Evolutionary conservation across 2,797 vertebrate genomes (phyloP), one percentile per base, ranked within the genome.

Genomic region (Pitangus sulphuratus): DNA sequence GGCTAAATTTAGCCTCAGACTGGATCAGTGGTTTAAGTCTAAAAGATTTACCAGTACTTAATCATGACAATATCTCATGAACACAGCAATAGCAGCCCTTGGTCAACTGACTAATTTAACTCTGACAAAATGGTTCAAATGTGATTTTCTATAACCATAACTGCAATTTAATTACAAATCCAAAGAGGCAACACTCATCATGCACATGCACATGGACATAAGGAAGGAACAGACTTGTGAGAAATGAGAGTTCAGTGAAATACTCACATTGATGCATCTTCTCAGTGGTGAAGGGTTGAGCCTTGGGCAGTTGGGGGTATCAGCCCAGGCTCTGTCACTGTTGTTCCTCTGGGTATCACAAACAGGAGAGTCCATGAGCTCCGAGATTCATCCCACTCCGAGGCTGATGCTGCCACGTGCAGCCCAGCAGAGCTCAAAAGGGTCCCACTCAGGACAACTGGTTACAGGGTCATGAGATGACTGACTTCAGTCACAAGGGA

Each of bases 181-280:
- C 18, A 15, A 71, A 65, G 57, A 2, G 44, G 50, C 3, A 6
- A 16, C 14, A 45, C 16, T 53, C 39, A 8, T 31, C 22, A 39
- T 0, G 0, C 19, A n/a, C 22, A 62, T 6, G 31, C 14, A 7
- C 21, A 9, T 0, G 45, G 13, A 15, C 14, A 33, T 5, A 33
- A 83, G 50, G 44, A 15, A 51, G 65, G 24, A 57, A 33, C 1
- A 64, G 44, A 40, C 30, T 24, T 11, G 37, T 9, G 30, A 89
- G 79, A 65, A 39, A 65, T 40, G 45, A 0, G 0, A 51, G 25
- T 31, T 57, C 37, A 58, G 33, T 45, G 44, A 51, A 71, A 89
- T 78, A 84, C 80, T 89, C 80, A 89, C 80, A 14, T 5, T 2
- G 33, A 22, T 45, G 58, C 44, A 39, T 57, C 44, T 57, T 39